Conservation (phyloP, 2,797 vertebrate species). For the Pterois miles region DNA sequence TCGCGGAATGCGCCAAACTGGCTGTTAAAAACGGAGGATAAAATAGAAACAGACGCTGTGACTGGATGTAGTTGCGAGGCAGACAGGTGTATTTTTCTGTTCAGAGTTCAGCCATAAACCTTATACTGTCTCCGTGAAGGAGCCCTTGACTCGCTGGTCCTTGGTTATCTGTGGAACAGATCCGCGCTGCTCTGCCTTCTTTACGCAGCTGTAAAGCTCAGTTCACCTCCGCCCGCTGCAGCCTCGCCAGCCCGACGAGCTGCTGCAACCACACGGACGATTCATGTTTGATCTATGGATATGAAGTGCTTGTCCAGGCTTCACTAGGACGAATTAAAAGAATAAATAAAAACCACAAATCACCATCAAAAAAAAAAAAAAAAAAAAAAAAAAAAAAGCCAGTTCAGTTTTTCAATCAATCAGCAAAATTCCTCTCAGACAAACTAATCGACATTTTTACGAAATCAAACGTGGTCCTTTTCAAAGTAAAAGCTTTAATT, state of each 20-base stretch:
- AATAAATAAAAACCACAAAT: neutral
- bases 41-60: neutral
- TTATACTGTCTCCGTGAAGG: neutral
- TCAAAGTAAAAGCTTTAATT: too few relatives aligned
- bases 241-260: too few relatives aligned
- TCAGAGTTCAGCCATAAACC: neutral
- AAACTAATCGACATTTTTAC: neutral
- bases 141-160: constrained; percentile 44
- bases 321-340: neutral
- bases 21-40: neutral
- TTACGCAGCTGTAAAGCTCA: neutral
- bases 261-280: too few relatives aligned
- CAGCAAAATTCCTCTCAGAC: neutral
- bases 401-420: neutral
- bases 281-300: neutral
- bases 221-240: neutral
- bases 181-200: neutral
- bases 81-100: too few relatives aligned
- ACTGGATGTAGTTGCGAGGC: too few relatives aligned
- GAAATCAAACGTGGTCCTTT: neutral
- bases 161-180: constrained; percentile 1
- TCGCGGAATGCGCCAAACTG: neutral
- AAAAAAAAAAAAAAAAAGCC: neutral
- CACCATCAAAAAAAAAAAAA: neutral
- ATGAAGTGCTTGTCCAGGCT: neutral